A percentile compares a stretch with the other conserved stretches of the same genome.
phyloP scores from a whole-genome alignment of 2,113 vertebrate species.

The Anser brachyrhynchus region DNA sequence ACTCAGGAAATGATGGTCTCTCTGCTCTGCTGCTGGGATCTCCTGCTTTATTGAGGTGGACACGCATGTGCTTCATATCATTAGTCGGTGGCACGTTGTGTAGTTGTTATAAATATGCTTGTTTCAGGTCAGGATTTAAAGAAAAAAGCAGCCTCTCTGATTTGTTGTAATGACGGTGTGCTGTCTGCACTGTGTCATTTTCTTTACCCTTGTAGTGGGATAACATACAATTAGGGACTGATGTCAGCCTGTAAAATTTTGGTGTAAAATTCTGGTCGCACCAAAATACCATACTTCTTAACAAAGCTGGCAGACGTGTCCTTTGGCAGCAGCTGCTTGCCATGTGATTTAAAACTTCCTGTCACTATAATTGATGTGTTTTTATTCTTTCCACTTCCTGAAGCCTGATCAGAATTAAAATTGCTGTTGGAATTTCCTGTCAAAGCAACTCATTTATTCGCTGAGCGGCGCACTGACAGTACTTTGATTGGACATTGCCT shows the following conservation, averaged over 20 bases:
- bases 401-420: constrained; percentile 95
- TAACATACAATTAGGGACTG: constrained; percentile 75
- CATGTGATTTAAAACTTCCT: constrained; percentile 93
- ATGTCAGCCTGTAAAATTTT: constrained; percentile 78
- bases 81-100: not conserved
- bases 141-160: not conserved
- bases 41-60: not conserved
- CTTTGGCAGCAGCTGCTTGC: constrained; percentile 88
- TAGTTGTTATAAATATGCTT: not conserved
- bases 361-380: constrained; percentile 94
- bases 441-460: constrained; percentile 91
- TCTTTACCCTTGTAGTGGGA: constrained; percentile 63
- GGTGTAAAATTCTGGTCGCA: constrained; percentile 79
- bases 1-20: not conserved
- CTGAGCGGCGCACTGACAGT: constrained; percentile 79
- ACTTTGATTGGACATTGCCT: constrained; percentile 86
- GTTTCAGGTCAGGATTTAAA: constrained; percentile 1
- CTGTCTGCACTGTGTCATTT: constrained; percentile 73
- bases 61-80: not conserved
- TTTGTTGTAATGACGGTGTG: constrained; percentile 65
- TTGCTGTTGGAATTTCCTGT: constrained; percentile 95
- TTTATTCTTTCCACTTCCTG: constrained; percentile 93
- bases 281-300: constrained; percentile 76
- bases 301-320: constrained; percentile 80
- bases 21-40: not conserved